Evolutionary conservation across 2,888 invertebrate genomes (phyloP).

Genomic region (Epistrophella euchroma): DNA sequence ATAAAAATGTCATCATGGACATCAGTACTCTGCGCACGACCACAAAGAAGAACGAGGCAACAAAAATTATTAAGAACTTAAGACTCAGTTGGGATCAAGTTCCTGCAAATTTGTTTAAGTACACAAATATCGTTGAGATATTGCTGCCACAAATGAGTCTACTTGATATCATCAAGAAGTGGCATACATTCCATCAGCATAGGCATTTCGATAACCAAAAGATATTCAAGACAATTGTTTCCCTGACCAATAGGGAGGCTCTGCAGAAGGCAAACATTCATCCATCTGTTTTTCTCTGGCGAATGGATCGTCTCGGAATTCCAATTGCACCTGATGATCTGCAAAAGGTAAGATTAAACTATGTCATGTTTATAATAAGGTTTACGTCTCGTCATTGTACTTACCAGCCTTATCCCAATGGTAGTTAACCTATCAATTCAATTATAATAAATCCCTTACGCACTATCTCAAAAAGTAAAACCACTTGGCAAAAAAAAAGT

Average conservation of each 20-base stretch:
- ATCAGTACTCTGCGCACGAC: constrained; percentile 79
- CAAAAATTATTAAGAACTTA: constrained; percentile 77
- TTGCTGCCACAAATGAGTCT: constrained; percentile 79
- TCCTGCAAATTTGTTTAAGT: constrained; percentile 78
- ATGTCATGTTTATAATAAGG: too few species aligned
- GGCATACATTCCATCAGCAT: constrained; percentile 77
- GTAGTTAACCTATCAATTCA: too few species aligned
- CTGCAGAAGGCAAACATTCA: constrained; percentile 78
- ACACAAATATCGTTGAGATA: constrained; percentile 76
- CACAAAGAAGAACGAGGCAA: constrained; percentile 74
- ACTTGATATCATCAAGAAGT: constrained; percentile 78
- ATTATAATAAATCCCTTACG: too few species aligned
- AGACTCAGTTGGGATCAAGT: constrained; percentile 79
- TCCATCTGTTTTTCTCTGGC: constrained; percentile 79
- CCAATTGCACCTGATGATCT: constrained; percentile 11
- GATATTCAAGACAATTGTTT: constrained; percentile 72
- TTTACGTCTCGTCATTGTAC: too few species aligned
- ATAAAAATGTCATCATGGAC: constrained; percentile 66
- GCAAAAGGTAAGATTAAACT: constrained; percentile 34
- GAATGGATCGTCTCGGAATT: constrained; percentile 68
- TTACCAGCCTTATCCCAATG: too few species aligned
- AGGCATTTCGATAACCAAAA: constrained; percentile 77
- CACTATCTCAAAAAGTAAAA: too few species aligned
- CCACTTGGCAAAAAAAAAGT: too few species aligned
- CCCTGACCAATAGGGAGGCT: constrained; percentile 76